Evolutionary conservation across 2,888 invertebrate genomes (phyloP).

Genomic region (Drosophila anomelani): DNA sequence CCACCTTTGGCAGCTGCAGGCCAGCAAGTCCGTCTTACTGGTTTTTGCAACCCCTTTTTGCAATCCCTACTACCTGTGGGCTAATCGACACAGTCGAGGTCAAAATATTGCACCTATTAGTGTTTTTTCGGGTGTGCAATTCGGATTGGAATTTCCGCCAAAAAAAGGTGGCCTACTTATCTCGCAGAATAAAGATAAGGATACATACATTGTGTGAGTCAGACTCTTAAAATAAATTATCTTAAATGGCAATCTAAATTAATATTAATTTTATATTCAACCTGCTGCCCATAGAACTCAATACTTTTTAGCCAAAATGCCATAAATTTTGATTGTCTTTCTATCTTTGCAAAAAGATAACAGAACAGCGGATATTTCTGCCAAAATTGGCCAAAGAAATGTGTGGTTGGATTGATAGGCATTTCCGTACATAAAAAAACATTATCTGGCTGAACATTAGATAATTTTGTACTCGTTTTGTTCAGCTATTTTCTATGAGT

Average conservation of each 20-base stretch:
- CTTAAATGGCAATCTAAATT: background rate
- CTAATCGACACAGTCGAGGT: conserved; percentile 57
- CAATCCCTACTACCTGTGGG: conserved; percentile 53
- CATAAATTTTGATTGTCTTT: too few relatives aligned
- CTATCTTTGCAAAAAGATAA: background rate
- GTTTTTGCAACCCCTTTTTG: conserved; percentile 72
- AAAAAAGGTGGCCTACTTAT: background rate
- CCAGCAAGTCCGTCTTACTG: conserved; percentile 54
- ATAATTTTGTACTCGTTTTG: conserved; percentile 2
- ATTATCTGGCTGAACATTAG: conserved; percentile 19
- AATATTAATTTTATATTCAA: background rate
- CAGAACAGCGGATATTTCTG: background rate
- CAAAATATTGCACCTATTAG: conserved; percentile 33
- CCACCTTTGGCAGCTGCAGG: conserved; percentile 59
- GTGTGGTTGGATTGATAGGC: conserved; percentile 26
- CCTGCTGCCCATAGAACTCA: background rate
- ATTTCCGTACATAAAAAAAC: conserved; percentile 26
- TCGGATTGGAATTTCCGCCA: background rate
- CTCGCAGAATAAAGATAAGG: conserved; percentile 17
- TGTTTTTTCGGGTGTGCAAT: background rate
- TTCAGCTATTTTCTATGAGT: conserved; percentile 10
- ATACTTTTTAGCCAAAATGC: background rate
- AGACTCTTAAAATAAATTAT: background rate
- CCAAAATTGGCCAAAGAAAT: background rate
- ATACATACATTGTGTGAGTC: conserved; percentile 14